Evolutionary conservation across 2,888 invertebrate genomes (phyloP).

Genomic region (Drosophila histrio): DNA sequence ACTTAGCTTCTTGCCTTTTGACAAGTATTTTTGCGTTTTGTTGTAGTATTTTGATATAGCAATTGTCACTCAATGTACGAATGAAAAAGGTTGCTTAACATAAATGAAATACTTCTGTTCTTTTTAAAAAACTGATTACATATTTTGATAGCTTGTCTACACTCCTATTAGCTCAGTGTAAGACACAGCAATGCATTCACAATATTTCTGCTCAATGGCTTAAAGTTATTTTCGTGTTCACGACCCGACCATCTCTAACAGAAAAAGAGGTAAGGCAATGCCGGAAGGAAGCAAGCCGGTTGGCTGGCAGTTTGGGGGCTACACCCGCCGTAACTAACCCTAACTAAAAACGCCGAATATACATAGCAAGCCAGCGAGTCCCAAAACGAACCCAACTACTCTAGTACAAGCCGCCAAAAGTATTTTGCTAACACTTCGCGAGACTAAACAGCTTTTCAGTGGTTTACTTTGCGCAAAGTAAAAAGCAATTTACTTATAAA

Average conservation of each 20-base stretch:
- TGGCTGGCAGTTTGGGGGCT: not conserved
- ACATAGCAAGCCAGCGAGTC: not conserved
- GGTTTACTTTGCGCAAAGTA: slow-evolving; percentile 54
- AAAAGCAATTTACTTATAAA: slow-evolving; percentile 65
- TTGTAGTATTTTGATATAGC: too few species aligned
- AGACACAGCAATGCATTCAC: too few species aligned
- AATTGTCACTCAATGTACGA: too few species aligned
- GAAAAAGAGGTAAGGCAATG: not conserved
- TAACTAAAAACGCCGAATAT: slow-evolving; percentile 17
- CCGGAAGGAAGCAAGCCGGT: slow-evolving; percentile 11
- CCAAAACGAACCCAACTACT: slow-evolving; percentile 5
- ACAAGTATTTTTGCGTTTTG: too few species aligned
- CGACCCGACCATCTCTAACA: slow-evolving; percentile 5
- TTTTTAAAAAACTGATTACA: too few species aligned
- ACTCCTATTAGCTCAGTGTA: too few species aligned
- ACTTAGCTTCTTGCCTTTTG: too few species aligned
- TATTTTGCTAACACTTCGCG: slow-evolving; percentile 64
- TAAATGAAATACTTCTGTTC: too few species aligned
- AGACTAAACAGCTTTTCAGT: slow-evolving; percentile 61
- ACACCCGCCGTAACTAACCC: slow-evolving; percentile 13
- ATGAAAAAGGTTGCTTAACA: too few species aligned
- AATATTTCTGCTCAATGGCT: too few species aligned
- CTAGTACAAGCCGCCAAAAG: slow-evolving; percentile 42
- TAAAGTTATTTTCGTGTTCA: not conserved
- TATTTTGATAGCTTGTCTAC: too few species aligned